Evolutionary conservation across 37 sponge, comb jelly and placozoan genomes (phyloP).

Genomic region (Hormiphora californensis): DNA sequence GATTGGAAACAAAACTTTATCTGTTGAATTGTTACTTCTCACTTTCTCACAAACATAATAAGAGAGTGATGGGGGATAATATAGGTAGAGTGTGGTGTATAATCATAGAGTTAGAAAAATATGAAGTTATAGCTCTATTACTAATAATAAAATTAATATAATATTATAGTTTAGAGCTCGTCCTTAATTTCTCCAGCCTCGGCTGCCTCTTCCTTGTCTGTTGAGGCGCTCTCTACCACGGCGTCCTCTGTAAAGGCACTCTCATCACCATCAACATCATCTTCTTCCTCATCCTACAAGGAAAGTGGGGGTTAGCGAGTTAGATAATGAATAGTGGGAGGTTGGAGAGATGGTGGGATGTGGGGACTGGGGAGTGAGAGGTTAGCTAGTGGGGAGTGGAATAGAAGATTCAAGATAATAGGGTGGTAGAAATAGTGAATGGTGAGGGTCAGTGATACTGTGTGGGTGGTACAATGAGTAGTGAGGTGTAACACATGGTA

Average conservation of each 20-base stretch:
- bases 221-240: neutral
- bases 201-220: neutral
- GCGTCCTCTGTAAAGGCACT: constrained; percentile 40
- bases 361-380: neutral
- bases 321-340: too few relatives aligned
- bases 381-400: neutral
- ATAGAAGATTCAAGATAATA: neutral
- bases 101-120: too few relatives aligned
- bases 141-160: too few relatives aligned
- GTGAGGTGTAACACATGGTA: neutral
- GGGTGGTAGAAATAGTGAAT: neutral
- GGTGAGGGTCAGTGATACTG: neutral
- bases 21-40: too few relatives aligned
- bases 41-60: too few relatives aligned
- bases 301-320: too few relatives aligned
- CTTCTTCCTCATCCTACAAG: constrained; percentile 55
- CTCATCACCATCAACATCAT: constrained; percentile 33
- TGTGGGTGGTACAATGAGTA: neutral
- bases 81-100: too few relatives aligned
- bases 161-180: too few relatives aligned
- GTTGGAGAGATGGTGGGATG: neutral
- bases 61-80: too few relatives aligned
- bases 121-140: too few relatives aligned
- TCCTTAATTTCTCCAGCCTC: constrained; percentile 15
- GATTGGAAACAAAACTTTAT: too few relatives aligned